Conservation (phyloP, 2,113 vertebrate genomes). For the Morone saxatilis region DNA sequence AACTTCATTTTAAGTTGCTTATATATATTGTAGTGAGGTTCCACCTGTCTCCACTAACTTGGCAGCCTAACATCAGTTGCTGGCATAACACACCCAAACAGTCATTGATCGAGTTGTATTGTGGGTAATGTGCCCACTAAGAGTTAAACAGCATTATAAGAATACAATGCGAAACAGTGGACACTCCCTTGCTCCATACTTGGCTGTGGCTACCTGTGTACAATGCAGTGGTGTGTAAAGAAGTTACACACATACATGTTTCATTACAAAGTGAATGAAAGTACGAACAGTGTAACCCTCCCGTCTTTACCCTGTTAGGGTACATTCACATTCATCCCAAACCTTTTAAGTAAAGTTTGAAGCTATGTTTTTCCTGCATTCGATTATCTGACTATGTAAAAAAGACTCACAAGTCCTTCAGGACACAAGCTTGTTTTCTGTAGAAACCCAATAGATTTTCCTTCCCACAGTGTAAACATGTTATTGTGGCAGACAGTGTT, state of each 20-base stretch:
- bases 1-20: background rate
- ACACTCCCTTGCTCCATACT: background rate
- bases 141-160: background rate
- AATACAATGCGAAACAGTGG: background rate
- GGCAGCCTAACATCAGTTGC: background rate
- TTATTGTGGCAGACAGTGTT: constrained; percentile 31
- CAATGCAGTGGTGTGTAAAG: background rate
- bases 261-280: constrained; percentile 4
- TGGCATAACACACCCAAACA: too few relatives aligned
- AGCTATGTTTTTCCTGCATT: background rate
- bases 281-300: background rate
- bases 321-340: background rate
- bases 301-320: background rate
- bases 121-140: too few relatives aligned
- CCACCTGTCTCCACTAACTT: background rate
- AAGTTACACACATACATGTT: background rate
- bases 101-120: too few relatives aligned
- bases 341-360: background rate
- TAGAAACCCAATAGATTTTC: constrained; percentile 3
- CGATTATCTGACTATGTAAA: background rate
- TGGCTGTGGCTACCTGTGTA: background rate
- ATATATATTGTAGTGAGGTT: background rate
- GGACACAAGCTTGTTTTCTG: constrained; percentile 3
- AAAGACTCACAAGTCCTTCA: background rate
- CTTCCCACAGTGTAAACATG: constrained; percentile 51